These are phyloP conservation scores for Liparis tanakae DNA, from an alignment of 2,797 vertebrate genomes.

Conservation along the genomic window DNA sequence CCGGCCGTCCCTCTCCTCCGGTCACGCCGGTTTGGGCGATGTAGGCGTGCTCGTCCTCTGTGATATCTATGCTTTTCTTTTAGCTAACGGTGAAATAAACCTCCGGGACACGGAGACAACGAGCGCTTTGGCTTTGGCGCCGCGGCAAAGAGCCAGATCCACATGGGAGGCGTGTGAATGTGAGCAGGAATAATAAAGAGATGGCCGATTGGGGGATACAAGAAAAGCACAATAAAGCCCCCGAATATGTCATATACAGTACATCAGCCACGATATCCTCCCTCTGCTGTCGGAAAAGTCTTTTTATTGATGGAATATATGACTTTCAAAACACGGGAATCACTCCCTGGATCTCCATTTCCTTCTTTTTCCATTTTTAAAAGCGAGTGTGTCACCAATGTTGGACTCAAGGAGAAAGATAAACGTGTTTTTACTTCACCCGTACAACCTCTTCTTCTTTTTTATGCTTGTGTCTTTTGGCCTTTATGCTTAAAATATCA, in stretches of 20 bases:
- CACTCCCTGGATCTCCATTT: not conserved
- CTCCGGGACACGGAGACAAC: not conserved
- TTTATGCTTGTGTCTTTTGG: not conserved
- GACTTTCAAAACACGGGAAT: not conserved
- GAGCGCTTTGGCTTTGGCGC: not conserved
- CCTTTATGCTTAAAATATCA: slow-evolving; percentile 2
- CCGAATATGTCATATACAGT: not conserved
- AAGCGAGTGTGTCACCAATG: not conserved
- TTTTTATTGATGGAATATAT: not conserved
- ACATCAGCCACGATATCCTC: not conserved
- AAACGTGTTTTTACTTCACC: not conserved
- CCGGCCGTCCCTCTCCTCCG: not conserved
- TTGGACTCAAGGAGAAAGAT: not conserved
- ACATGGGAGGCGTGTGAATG: slow-evolving; percentile 20
- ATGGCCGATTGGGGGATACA: not conserved
- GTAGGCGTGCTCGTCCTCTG: no score
- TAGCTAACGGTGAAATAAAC: not conserved
- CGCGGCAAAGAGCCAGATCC: not conserved
- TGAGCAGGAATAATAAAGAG: slow-evolving; percentile 23
- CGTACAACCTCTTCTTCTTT: not conserved
- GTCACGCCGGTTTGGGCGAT: not conserved
- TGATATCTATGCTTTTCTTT: not conserved
- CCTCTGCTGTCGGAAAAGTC: not conserved
- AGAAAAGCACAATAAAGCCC: not conserved
- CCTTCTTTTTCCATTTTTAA: not conserved